These are phyloP conservation scores for Lophura nycthemera DNA, from an alignment of 2,113 vertebrate species.

Conservation along the genomic window DNA sequence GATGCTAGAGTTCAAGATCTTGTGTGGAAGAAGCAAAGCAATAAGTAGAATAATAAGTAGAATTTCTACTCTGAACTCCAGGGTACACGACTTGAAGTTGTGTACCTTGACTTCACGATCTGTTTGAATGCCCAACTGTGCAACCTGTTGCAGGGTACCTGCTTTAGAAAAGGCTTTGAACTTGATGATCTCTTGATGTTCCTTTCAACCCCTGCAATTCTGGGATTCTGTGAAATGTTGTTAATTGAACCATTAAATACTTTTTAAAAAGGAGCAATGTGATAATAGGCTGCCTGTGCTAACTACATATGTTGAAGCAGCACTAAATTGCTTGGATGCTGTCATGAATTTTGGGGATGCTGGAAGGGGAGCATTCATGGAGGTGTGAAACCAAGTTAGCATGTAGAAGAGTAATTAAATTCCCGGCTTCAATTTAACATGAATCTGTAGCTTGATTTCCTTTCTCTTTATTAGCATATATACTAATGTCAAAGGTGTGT, in stretches of 20 bases:
- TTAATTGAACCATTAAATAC: conserved; percentile 71
- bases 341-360: conserved; percentile 10
- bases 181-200: no score
- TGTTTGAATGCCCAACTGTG: no score
- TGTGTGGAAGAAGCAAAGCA: no score
- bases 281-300: conserved; percentile 29
- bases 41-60: no score
- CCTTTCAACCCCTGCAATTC: no score
- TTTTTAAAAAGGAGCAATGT: conserved; percentile 53
- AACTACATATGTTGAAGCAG: conserved; percentile 17
- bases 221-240: background rate
- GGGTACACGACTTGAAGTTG: no score
- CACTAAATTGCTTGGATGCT: conserved; percentile 35
- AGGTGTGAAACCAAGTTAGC: background rate
- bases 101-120: no score
- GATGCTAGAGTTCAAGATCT: no score
- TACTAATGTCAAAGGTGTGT: background rate
- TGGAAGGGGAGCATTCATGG: background rate
- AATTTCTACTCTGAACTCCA: no score
- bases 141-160: no score
- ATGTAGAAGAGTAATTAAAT: background rate
- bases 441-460: background rate
- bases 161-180: no score
- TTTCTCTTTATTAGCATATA: background rate
- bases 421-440: background rate